Evolutionary conservation across 2,797 vertebrate species (phyloP).

Genomic region (Euthynnus affinis): DNA sequence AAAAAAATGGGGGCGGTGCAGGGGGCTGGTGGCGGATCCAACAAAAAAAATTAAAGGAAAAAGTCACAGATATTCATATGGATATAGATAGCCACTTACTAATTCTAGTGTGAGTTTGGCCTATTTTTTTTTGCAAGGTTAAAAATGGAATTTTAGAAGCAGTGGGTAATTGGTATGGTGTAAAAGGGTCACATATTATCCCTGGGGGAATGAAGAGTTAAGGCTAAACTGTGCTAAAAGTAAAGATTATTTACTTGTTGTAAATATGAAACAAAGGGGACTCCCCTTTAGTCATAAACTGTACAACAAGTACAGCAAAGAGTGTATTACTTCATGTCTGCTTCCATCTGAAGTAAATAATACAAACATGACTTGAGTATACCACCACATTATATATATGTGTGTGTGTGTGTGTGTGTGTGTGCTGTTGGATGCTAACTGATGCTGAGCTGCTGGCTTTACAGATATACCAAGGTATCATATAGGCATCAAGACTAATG

Average conservation of each 20-base stretch:
- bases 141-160: constrained; percentile 57
- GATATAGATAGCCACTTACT: constrained; percentile 40
- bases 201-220: constrained; percentile 42
- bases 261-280: constrained; percentile 4
- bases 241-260: constrained; percentile 38
- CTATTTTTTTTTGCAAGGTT: constrained; percentile 65
- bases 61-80: constrained; percentile 13
- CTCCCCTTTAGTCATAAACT: not conserved
- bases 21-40: not conserved
- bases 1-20: not conserved
- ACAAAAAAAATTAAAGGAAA: constrained; percentile 10
- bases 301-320: constrained; percentile 1
- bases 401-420: constrained; percentile 34
- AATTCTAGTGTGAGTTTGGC: constrained; percentile 48
- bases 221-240: constrained; percentile 34
- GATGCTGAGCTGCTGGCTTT: constrained; percentile 44
- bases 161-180: constrained; percentile 50
- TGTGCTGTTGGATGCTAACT: constrained; percentile 1
- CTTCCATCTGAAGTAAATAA: constrained; percentile 1
- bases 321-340: not conserved
- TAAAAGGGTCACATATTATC: constrained; percentile 49
- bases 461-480: constrained; percentile 65
- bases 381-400: not conserved
- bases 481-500: constrained; percentile 89
- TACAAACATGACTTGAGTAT: not conserved